A percentile compares a stretch with the other conserved stretches of the same genome.
Evolutionary conservation across 2,888 invertebrate species (phyloP).

Genomic region (Endotricha flammealis): DNA sequence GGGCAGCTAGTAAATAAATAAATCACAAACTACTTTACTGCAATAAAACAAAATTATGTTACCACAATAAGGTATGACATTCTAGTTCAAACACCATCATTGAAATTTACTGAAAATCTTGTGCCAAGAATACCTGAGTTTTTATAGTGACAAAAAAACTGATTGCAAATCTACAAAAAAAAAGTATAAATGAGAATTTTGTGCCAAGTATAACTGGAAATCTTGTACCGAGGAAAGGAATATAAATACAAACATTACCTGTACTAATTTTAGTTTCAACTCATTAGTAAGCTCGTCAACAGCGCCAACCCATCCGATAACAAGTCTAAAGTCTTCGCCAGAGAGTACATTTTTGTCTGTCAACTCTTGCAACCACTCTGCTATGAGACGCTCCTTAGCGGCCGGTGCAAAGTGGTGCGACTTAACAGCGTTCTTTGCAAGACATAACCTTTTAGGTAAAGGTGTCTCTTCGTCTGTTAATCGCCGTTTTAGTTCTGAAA

Average conservation of each 20-base stretch:
- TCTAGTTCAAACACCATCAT: too few species aligned
- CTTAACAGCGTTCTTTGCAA: conserved; percentile 72
- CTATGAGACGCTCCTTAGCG: conserved; percentile 69
- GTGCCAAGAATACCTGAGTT: too few species aligned
- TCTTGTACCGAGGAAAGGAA: too few species aligned
- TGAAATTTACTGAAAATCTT: too few species aligned
- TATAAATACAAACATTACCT: conserved; percentile 36
- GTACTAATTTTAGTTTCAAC: conserved; percentile 53
- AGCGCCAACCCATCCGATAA: conserved; percentile 48
- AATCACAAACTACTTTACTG: too few species aligned
- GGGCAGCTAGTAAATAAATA: too few species aligned
- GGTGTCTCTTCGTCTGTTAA: conserved; percentile 58
- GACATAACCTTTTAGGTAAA: conserved; percentile 68
- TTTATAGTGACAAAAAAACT: too few species aligned
- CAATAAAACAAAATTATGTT: too few species aligned
- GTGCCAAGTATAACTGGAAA: too few species aligned
- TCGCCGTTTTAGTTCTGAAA: conserved; percentile 68
- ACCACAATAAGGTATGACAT: too few species aligned
- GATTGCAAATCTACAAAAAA: too few species aligned
- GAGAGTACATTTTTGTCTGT: conserved; percentile 40
- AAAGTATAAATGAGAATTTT: too few species aligned
- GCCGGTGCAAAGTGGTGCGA: conserved; percentile 65
- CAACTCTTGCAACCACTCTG: conserved; percentile 65
- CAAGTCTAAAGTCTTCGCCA: conserved; percentile 42
- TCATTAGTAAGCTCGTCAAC: conserved; percentile 54